Percentiles rank a stretch among this genome's conserved stretches.
These are phyloP conservation scores for Leguminivora glycinivorella DNA, from an alignment of 1,140 invertebrate genomes.

Conservation along the genomic window DNA sequence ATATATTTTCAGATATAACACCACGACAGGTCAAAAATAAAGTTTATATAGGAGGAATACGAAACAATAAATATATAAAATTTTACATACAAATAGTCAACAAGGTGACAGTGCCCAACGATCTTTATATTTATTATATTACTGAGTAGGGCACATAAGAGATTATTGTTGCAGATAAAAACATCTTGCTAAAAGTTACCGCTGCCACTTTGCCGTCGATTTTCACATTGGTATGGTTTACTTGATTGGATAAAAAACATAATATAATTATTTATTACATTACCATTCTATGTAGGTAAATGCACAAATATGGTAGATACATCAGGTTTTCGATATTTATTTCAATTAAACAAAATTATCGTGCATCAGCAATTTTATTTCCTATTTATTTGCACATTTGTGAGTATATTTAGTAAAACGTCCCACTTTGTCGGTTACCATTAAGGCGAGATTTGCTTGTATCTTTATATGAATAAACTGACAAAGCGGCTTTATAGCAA, in stretches of 20 bases:
- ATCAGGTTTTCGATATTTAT: not conserved
- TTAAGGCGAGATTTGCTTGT: too few relatives aligned
- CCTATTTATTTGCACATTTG: constrained; percentile 20
- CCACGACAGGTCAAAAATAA: constrained; percentile 73
- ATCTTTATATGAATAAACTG: too few relatives aligned
- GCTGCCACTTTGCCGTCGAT: not conserved
- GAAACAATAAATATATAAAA: constrained; percentile 72
- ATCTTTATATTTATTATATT: constrained; percentile 39
- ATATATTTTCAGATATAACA: constrained; percentile 76
- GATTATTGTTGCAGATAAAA: not conserved
- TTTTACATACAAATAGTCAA: constrained; percentile 73
- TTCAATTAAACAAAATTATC: not conserved
- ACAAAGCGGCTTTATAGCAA: too few relatives aligned
- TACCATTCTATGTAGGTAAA: not conserved
- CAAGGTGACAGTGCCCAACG: constrained; percentile 66
- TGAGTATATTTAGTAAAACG: too few relatives aligned
- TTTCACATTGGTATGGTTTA: not conserved
- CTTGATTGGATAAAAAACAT: not conserved
- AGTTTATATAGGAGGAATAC: constrained; percentile 62
- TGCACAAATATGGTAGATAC: too few relatives aligned
- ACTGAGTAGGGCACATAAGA: constrained; percentile 39
- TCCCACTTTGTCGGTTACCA: too few relatives aligned
- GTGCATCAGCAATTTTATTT: not conserved
- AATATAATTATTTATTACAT: not conserved
- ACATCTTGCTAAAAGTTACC: not conserved